phyloP scores from a whole-genome alignment of 2,113 vertebrate species.

The Potamarius usumacintae region DNA sequence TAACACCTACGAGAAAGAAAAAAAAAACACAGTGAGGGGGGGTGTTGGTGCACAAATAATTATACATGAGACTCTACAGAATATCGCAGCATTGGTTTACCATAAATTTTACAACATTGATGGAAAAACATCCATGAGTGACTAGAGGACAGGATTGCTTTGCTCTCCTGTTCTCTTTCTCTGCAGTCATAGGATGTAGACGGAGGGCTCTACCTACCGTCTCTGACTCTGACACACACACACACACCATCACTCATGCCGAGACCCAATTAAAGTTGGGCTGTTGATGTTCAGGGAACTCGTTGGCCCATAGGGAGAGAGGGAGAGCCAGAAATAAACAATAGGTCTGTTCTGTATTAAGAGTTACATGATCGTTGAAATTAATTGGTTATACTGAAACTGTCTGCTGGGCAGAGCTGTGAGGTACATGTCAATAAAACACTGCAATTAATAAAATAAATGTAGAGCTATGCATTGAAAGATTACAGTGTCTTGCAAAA shows the following conservation, averaged over 20 bases:
- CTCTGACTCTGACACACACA: not conserved
- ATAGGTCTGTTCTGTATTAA: not conserved
- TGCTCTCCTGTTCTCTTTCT: conserved; percentile 5
- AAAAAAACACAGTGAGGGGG: not conserved
- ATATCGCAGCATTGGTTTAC: not conserved
- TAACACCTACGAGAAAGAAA: not conserved
- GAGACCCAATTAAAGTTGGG: conserved; percentile 41
- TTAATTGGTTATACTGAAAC: not conserved
- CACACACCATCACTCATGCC: conserved; percentile 23
- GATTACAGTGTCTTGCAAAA: not conserved
- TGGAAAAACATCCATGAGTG: not conserved
- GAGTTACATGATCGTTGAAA: not conserved
- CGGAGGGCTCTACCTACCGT: not conserved
- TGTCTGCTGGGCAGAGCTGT: not conserved
- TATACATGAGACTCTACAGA: not conserved
- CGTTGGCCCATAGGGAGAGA: conserved; percentile 9
- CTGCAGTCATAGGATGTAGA: conserved; percentile 29
- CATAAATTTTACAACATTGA: not conserved
- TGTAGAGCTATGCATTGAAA: not conserved
- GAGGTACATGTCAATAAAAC: not conserved
- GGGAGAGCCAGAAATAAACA: conserved; percentile 22
- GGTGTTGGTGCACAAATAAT: not conserved
- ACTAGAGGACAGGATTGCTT: not conserved
- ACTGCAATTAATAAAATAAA: not conserved
- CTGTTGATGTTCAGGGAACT: conserved; percentile 26